Base-by-base conservation (phyloP, 2,113 vertebrate genomes). In the Perognathus longimembris region DNA sequence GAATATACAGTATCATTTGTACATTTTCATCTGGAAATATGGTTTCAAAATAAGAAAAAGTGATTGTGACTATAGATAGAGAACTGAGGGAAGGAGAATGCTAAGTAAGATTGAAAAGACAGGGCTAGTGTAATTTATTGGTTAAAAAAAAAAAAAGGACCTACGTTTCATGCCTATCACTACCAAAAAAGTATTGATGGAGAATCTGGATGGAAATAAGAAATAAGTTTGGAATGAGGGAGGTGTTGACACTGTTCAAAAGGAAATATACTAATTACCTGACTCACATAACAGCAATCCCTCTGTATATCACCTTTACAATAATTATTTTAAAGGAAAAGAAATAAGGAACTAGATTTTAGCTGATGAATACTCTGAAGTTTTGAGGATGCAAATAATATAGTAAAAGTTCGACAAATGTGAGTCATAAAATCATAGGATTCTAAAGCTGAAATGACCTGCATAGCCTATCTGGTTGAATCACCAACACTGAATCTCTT, bases 281-380 rank as follows among this genome's bases (percentile, higher is more conserved):
- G 45, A 45, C 45, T 45, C 45, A 45, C 12, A 12, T 45, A 45
- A 45, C 45, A 11, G 45, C 12, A 45, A 12, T 12, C 45, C 45
- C 45, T 45, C 45, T n/a, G 45, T 45, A 45, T 12, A 45, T 45
- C 45, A 45, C 45, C 45, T 45, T 8, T 45, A 45, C 45, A 45
- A 45, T 45, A 45, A 45, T 45, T n/a, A n/a, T n/a, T n/a, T 45
- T 12, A 45, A 45, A 45, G 12, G 10, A 45, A 45, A 45, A 45
- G 45, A 45, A 45, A 45, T 75, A 40, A 75, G 6, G 15, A 84
- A 24, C 91, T 92, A 91, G 18, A 1, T 59, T 91, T 95, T 84
- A 90, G 81, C 22, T 89, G 61, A 96, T 93, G 91, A 24, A 32
- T 95, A 69, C 85, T 88, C n/a, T 57, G 90, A 20, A 8, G 6